phyloP scores from a whole-genome alignment of 2,113 vertebrate genomes.

The Dasypus novemcinctus region DNA sequence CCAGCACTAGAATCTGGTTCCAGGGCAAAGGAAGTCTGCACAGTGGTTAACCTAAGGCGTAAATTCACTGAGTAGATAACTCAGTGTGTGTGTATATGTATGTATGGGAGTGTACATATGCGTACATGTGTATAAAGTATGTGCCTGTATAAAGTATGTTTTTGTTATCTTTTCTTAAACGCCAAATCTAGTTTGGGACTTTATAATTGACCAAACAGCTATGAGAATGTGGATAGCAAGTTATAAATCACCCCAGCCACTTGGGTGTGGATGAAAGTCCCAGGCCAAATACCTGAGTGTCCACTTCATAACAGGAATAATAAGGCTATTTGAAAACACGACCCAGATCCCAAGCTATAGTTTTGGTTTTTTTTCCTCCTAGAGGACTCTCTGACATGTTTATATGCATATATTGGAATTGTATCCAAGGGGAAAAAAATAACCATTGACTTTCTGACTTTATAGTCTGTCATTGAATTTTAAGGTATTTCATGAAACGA shows the following conservation, averaged over 20 bases:
- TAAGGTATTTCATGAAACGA: constrained; percentile 84
- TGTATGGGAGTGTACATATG: background rate
- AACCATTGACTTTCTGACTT: constrained; percentile 81
- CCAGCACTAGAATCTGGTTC: background rate
- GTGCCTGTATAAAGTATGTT: background rate
- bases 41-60: background rate
- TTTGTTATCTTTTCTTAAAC: background rate
- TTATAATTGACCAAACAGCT: constrained; percentile 46
- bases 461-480: constrained; percentile 80
- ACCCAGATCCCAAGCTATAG: constrained; percentile 73
- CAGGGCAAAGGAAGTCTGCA: background rate
- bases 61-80: background rate
- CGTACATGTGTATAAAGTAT: background rate
- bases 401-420: constrained; percentile 78
- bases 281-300: constrained; percentile 66
- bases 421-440: constrained; percentile 75
- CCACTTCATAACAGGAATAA: constrained; percentile 63
- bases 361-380: background rate
- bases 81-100: background rate
- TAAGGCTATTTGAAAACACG: constrained; percentile 79
- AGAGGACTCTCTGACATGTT: constrained; percentile 75
- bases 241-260: constrained; percentile 69
- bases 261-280: constrained; percentile 64
- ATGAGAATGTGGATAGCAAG: constrained; percentile 51
- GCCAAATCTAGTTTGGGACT: constrained; percentile 16